Base-by-base conservation (phyloP, 1,140 invertebrate genomes). In the Bombus huntii region DNA sequence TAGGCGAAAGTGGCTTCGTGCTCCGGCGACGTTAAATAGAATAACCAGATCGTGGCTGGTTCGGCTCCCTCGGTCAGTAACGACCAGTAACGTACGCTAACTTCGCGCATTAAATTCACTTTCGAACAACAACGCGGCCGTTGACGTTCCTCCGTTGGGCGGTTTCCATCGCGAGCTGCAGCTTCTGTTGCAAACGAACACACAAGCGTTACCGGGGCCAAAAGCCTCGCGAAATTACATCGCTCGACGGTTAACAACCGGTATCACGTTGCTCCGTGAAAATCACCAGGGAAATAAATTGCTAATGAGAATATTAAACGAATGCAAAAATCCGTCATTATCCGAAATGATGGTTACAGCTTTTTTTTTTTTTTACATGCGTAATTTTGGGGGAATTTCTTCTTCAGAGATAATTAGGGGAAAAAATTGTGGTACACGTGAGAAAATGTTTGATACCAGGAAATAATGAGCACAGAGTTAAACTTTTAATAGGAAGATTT, bases 11-110 rank as follows among this genome's bases (percentile, higher is more conserved):
- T 89, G 86, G 88, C 84, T 89, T 89, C 88, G 81, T 89, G 80
- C 88, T 77, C 76, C 66, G 76, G 59, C 78, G 85, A 89, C 80
- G 88, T 89, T 89, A 89, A 89, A 89, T 89, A 89, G 88, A 89
- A 89, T 89, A 89, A 89, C 88, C 88, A 89, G 88, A 89, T 89
- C 88, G 88, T 87, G 84, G 85, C 80, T 76, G 80, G 77, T 86
- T 89, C 34, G 84, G 82, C 72, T 87, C 47, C 80, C 59, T 77
- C 80, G 88, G 44, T 66, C 76, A 72, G 84, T 62, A 77, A 80
- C 84, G 59, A 77, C 75, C 84, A 87, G 88, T 89, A 86, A 89
- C 84, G 88, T 89, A 83, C 71, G 72, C 78, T 73, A 75, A 89
- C 71, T 83, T 78, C 42, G 44, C 66, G 28, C 66, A 53, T 62